Conservation (phyloP, 2,113 vertebrate genomes). For the Myxocyprinus asiaticus region DNA sequence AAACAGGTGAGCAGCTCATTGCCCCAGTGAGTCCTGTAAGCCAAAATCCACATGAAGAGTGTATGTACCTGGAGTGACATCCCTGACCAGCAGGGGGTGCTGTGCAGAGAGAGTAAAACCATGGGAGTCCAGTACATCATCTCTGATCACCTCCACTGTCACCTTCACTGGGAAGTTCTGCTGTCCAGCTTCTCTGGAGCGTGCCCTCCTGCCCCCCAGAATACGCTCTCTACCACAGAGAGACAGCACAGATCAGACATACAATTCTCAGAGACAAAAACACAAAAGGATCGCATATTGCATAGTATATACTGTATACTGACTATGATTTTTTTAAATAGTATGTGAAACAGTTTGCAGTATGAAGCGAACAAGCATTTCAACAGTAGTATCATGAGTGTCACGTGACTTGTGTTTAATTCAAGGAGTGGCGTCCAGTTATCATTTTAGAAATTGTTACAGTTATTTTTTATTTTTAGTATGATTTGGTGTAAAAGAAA, state of each 20-base stretch:
- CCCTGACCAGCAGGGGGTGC: slow-evolving; percentile 86
- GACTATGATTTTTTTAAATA: too few species aligned
- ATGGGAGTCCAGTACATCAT: slow-evolving; percentile 83
- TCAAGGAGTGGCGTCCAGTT: too few species aligned
- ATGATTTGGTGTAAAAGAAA: too few species aligned
- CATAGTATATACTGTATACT: too few species aligned
- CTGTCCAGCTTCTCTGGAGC: slow-evolving; percentile 72
- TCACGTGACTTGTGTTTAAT: too few species aligned
- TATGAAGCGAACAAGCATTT: too few species aligned
- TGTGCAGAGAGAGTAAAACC: slow-evolving; percentile 87
- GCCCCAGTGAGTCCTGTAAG: background rate
- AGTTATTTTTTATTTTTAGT: too few species aligned
- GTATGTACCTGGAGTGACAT: slow-evolving; percentile 83
- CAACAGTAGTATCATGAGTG: too few species aligned
- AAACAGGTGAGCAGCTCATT: background rate
- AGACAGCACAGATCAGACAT: background rate
- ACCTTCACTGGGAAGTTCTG: slow-evolving; percentile 77
- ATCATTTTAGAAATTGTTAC: too few species aligned
- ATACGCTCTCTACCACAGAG: slow-evolving; percentile 75
- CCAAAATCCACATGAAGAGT: background rate
- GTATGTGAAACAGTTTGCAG: too few species aligned
- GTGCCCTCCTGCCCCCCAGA: slow-evolving; percentile 74
- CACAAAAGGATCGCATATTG: too few species aligned
- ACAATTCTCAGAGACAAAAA: background rate
- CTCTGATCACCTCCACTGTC: slow-evolving; percentile 84